phyloP scores from a whole-genome alignment of 2,113 vertebrate genomes.

The Antechinus flavipes region DNA sequence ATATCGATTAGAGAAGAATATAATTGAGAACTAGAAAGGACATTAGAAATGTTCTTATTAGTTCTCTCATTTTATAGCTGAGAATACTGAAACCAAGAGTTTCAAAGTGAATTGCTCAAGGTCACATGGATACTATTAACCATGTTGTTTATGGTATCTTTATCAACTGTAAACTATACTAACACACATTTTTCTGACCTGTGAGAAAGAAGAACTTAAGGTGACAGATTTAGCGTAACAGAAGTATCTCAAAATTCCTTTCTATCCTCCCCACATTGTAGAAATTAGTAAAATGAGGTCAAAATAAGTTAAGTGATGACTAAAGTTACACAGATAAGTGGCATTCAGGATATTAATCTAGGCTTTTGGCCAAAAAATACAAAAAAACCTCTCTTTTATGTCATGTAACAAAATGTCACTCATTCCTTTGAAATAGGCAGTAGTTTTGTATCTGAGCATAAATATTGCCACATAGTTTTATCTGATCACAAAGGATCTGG shows the following conservation, averaged over 20 bases:
- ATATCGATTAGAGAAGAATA: neutral
- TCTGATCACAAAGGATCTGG: neutral
- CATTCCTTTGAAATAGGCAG: neutral
- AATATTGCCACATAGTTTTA: neutral
- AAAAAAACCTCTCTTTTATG: neutral
- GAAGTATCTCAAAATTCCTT: neutral
- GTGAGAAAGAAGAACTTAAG: neutral
- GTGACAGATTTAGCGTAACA: neutral
- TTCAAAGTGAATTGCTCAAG: neutral
- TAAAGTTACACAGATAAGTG: neutral
- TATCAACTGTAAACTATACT: neutral
- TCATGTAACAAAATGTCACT: neutral
- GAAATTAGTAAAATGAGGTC: neutral
- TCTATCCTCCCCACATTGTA: neutral
- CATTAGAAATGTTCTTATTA: neutral
- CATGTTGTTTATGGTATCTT: neutral
- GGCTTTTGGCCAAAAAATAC: neutral
- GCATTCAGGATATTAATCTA: neutral
- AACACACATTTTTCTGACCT: neutral
- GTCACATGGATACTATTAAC: neutral
- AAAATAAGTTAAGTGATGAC: neutral
- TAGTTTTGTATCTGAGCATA: neutral
- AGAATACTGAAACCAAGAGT: neutral
- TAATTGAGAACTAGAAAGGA: neutral
- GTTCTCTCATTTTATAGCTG: neutral